Conservation (phyloP, 2,797 vertebrate species). For the Lacerta agilis region DNA sequence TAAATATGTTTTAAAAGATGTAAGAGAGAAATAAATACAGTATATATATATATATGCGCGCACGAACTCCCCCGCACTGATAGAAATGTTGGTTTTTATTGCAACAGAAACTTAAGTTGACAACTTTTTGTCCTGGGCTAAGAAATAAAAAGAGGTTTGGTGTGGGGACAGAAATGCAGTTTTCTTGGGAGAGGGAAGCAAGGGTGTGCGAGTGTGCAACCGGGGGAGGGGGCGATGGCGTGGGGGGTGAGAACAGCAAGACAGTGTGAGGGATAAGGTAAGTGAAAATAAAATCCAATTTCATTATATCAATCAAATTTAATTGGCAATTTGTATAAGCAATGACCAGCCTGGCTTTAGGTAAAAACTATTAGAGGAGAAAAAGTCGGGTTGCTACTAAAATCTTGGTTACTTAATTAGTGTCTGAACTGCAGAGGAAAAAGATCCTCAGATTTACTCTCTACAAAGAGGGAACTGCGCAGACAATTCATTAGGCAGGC, state of each 20-base stretch:
- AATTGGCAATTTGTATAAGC: conserved; percentile 89
- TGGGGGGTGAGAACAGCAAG: conserved; percentile 1
- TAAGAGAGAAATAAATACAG: conserved; percentile 37
- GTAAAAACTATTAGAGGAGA: conserved; percentile 84
- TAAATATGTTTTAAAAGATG: conserved; percentile 47
- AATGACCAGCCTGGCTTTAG: conserved; percentile 85
- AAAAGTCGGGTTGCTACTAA: conserved; percentile 85
- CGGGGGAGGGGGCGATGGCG: not conserved
- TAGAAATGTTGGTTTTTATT: conserved; percentile 55
- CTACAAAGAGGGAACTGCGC: conserved; percentile 89
- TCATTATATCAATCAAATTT: conserved; percentile 90
- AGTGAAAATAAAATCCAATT: conserved; percentile 85
- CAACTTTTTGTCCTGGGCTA: conserved; percentile 1
- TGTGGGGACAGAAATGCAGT: not conserved
- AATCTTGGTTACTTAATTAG: conserved; percentile 90
- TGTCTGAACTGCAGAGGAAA: conserved; percentile 85
- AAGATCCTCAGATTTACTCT: conserved; percentile 88
- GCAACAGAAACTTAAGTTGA: not conserved
- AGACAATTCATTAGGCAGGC: conserved; percentile 91
- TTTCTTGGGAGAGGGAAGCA: conserved; percentile 11
- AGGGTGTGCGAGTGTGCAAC: not conserved
- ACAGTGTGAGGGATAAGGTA: conserved; percentile 69
- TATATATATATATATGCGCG: conserved; percentile 18
- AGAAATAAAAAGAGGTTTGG: not conserved
- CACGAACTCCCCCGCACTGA: conserved; percentile 58